Base-by-base conservation (phyloP, 2,113 vertebrate species). In the Cryptotis parvus region DNA sequence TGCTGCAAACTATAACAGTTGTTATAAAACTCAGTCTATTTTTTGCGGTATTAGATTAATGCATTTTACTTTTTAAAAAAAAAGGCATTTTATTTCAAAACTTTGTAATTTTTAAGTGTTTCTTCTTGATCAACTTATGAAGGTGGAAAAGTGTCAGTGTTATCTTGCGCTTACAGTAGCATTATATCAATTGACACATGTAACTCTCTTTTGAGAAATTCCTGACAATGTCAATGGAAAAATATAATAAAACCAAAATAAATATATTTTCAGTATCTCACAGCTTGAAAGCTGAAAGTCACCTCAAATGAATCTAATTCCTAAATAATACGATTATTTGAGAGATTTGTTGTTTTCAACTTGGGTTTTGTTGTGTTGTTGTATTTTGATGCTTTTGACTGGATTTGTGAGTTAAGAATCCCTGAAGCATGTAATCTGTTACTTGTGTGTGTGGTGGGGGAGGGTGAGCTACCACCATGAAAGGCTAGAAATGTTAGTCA, bases 41-140 rank as follows among this genome's bases (percentile, higher is more conserved):
- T 43, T 92, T 76, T 49, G 81, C 86, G 70, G 24, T 84, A 27
- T 22, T 84, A 7, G 10, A 37, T 78, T 83, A 70, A 80, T 87
- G 4, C 27, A 61, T 92, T 72, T 88, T 65, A 73, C 72, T 86
- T 70, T n/a, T n/a, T n/a, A n/a, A n/a, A n/a, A n/a, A n/a, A n/a
- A n/a, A n/a, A n/a, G 87, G 4, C 27, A 61, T 92, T 72, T 88
- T 65, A 73, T 76, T 86, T 70, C 43, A 89, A 69, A 24, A 24
- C 37, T 75, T 22, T 35, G 41, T 61, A 75, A 70, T 39, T 22
- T 75, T 80, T 86, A 55, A 66, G 41, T 83, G 61, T 33, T 77
- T 81, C n/a, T 90, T 43, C 12, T 9, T 69, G 77, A 63, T 37
- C 80, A 26, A 66, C 7, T 52, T 81, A 76, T 2, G 18, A 12